Conservation (phyloP, 2,888 invertebrate genomes). For the Drosophila differens region DNA sequence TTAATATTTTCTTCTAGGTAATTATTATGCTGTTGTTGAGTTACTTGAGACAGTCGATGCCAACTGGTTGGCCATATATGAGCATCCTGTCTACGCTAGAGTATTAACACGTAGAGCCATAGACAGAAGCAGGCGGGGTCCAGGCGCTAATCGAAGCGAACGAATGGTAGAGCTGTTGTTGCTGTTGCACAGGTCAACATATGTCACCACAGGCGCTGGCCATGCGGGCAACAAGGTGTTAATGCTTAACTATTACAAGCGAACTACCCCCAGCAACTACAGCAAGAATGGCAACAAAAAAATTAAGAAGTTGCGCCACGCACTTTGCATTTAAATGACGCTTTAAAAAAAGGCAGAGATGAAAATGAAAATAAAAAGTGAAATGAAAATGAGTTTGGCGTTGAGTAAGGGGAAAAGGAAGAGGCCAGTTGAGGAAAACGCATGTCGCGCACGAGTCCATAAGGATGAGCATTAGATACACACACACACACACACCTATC, state of each 20-base stretch:
- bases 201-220: slow-evolving; percentile 52
- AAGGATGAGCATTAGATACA: slow-evolving; percentile 29
- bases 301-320: slow-evolving; percentile 31
- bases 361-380: slow-evolving; percentile 35
- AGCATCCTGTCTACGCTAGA: slow-evolving; percentile 7
- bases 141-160: slow-evolving; percentile 41
- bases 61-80: background rate
- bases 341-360: slow-evolving; percentile 44
- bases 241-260: slow-evolving; percentile 58
- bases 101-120: slow-evolving; percentile 32
- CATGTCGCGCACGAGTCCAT: slow-evolving; percentile 67
- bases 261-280: slow-evolving; percentile 59
- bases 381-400: slow-evolving; percentile 32
- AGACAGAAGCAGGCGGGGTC: slow-evolving; percentile 16
- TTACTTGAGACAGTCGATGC: background rate
- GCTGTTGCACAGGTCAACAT: slow-evolving; percentile 55
- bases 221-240: slow-evolving; percentile 67
- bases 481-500: slow-evolving; percentile 14
- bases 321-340: slow-evolving; percentile 78
- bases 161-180: background rate
- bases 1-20: background rate
- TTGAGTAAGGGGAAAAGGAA: background rate
- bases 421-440: slow-evolving; percentile 28
- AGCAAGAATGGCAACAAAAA: background rate
- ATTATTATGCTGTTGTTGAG: background rate